Evolutionary conservation across 2,888 invertebrate species (phyloP), one percentile per base, ranked within the genome.

Genomic region (Malachius bipustulatus): DNA sequence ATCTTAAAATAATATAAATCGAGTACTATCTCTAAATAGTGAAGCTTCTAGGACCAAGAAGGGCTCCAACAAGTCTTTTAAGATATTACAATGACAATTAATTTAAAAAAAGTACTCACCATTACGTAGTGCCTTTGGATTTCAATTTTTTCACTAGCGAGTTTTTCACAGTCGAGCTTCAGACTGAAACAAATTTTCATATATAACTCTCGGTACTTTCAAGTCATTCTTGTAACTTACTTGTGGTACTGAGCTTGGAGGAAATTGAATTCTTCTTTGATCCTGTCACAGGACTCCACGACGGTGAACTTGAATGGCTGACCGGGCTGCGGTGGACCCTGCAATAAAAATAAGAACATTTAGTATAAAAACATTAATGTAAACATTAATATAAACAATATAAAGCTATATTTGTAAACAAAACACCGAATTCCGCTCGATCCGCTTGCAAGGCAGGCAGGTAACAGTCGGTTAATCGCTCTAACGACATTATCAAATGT

Each of bases 101-200:
- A 19, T n/a, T 19, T 8, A 8, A 19, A 19, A 19, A n/a, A 8
- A n/a, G 16, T 36, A 68, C 77, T 79, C 73, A 94, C 93, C 93
- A 96, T 94, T 55, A 94, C 93, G 73, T 94, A 96, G 74, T 96
- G 93, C 66, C 96, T 75, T 67, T 96, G 94, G 82, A 96, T 91
- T 73, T 94, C 93, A 54, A 93, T 94, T 72, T 96, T 96, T 69
- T 96, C 96, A 65, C 82, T 85, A 46, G 87, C 90, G 63, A 96
- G 67, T 69, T 97, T 96, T 66, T 96, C 96, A 70, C 91, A 90
- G 72, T 96, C 96, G 69, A 93, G 74, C 73, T 94, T 93, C 60
- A 94, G 73, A 65, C 93, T 94, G 77, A 41, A 76, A 72, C 52
- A 55, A 57, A 51, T 51, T 46, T 43, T 49, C 38, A 41, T 35